Conservation (phyloP, 2,888 invertebrate species). For the Heliconius cydno region DNA sequence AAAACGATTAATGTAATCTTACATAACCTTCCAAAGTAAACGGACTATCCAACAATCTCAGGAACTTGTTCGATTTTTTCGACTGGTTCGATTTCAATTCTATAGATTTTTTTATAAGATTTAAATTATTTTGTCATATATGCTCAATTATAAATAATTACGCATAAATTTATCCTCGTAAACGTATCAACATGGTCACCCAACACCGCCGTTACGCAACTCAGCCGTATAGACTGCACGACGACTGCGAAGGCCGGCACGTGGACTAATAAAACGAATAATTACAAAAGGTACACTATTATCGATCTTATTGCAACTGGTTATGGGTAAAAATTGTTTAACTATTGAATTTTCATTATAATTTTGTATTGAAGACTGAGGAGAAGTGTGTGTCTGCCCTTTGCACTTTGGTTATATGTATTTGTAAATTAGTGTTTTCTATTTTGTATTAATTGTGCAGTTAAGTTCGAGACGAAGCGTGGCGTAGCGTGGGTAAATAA, state of each 20-base stretch:
- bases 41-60: no score
- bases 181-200: not conserved
- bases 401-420: constrained; percentile 11
- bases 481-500: not conserved
- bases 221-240: constrained; percentile 47
- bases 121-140: not conserved
- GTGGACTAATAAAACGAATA: constrained; percentile 35
- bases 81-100: no score
- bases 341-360: not conserved
- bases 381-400: constrained; percentile 5
- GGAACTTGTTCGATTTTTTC: no score
- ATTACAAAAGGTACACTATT: constrained; percentile 23
- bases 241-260: constrained; percentile 47
- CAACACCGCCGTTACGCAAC: constrained; percentile 34
- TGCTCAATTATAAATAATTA: not conserved
- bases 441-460: not conserved
- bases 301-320: constrained; percentile 17
- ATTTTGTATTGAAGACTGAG: not conserved
- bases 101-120: not conserved
- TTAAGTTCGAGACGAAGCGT: not conserved
- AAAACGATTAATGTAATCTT: no score
- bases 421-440: not conserved
- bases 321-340: constrained; percentile 11
- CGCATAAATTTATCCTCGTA: not conserved
- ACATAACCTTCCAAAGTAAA: no score